Evolutionary conservation across 2,888 invertebrate genomes (phyloP), one percentile per base, ranked within the genome.

Genomic region (Pterobdella sp.): DNA sequence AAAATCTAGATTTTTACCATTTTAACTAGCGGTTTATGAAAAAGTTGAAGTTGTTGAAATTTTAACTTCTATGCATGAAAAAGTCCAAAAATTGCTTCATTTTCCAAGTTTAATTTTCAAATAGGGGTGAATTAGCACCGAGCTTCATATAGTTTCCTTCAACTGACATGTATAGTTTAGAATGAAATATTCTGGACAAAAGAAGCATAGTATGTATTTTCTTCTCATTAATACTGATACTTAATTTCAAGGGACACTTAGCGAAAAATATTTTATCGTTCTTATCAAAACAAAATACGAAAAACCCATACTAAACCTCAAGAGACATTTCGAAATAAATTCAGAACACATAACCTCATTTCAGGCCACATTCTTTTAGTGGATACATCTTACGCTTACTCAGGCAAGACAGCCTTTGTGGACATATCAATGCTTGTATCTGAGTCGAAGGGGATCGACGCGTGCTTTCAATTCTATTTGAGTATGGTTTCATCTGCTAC

Each of bases 401-500:
- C 63, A 1, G 26, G 35, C 29, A 35, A n/a, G 35, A 63, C 22
- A 36, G 71, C 63, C 26, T 7, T 60, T 14, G 14, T 71, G 52
- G 60, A 60, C 2, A 71, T 71, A 22, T 36, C 60, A 1, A n/a
- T 35, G 1, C 36, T 71, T 36, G 18, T 71, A 3, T 71, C 71
- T 1, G n/a, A 36, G n/a, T 65, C 72, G 3, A 37, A 68, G 0
- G 60, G 35, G 32, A 52, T 36, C 49, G 31, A 36, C n/a, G 73
- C 65, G 22, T 75, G 75, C 35, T 49, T 75, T 7, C 32, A 32
- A 35, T 64, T 75, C 32, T 36, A 74, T 65, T 73, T 60, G 68
- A 75, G 72, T 37, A 75, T 75, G 75, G 34, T 75, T 49, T 65
- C 65, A 22, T 32, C 52, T 26, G 72, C 73, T 2, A 36, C 35